Evolutionary conservation across 2,797 vertebrate genomes (phyloP).

Genomic region (Rallus crepitans): DNA sequence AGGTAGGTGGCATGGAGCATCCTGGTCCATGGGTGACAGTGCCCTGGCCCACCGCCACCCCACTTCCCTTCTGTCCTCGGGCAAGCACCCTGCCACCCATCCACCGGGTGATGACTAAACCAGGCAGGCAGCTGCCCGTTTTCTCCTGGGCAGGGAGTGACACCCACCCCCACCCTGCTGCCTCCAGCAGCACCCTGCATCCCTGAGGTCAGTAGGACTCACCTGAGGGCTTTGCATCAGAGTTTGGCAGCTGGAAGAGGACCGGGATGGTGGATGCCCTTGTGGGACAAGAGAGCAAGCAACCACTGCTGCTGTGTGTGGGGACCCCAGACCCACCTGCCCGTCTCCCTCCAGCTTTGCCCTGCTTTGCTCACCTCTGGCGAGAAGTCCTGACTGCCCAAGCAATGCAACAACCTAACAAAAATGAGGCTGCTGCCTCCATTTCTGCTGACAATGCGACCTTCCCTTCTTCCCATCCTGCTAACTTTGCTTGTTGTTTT

Average conservation of each 20-base stretch:
- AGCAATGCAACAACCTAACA: not conserved
- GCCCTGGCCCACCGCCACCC: not conserved
- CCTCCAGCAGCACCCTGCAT: not conserved
- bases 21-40: accelerated
- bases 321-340: not conserved
- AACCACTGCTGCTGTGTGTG: accelerated
- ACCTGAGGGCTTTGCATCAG: not conserved
- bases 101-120: not conserved
- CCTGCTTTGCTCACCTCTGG: not conserved
- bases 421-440: not conserved
- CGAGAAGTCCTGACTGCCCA: not conserved
- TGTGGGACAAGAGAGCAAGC: not conserved
- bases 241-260: not conserved
- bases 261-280: not conserved
- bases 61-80: not conserved
- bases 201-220: not conserved
- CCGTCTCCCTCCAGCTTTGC: not conserved
- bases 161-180: accelerated
- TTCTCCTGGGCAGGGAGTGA: not conserved
- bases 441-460: not conserved
- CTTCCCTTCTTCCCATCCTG: not conserved
- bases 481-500: not conserved
- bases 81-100: not conserved
- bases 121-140: not conserved
- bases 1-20: not conserved